Evolutionary conservation across 2,113 vertebrate species (phyloP).

Genomic region (Octodon degus): DNA sequence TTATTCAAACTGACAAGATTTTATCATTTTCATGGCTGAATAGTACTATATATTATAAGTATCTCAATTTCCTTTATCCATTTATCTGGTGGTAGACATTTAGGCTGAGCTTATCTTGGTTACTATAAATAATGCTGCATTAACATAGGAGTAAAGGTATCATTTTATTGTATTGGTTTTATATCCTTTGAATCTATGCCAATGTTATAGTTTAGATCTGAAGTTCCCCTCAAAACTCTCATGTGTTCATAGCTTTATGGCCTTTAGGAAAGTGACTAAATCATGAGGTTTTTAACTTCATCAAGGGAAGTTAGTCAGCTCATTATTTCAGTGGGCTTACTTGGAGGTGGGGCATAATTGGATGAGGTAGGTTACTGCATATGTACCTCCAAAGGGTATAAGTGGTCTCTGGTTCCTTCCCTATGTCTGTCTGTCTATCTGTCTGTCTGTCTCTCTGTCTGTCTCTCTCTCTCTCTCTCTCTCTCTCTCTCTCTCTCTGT

Average conservation of each 20-base stretch:
- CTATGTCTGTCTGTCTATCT: neutral
- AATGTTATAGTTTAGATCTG: neutral
- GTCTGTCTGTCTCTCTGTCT: too few relatives aligned
- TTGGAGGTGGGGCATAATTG: neutral
- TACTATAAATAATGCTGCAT: neutral
- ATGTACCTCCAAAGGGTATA: neutral
- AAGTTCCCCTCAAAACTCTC: neutral
- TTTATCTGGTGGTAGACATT: neutral
- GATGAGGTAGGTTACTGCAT: too few relatives aligned
- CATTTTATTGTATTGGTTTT: neutral
- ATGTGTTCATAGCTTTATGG: neutral
- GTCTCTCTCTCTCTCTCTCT: too few relatives aligned
- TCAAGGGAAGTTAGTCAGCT: neutral
- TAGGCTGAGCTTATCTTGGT: neutral
- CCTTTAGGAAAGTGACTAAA: neutral
- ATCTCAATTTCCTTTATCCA: neutral
- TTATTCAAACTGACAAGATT: neutral
- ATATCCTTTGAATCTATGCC: neutral
- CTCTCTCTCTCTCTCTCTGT: neutral
- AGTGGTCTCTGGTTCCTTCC: neutral
- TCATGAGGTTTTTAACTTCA: neutral
- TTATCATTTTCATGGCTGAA: neutral
- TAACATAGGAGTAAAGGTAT: neutral
- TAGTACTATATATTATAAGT: neutral
- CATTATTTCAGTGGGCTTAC: neutral